These are phyloP conservation scores for Agrochola lota DNA, from an alignment of 2,888 invertebrate genomes.

Conservation along the genomic window DNA sequence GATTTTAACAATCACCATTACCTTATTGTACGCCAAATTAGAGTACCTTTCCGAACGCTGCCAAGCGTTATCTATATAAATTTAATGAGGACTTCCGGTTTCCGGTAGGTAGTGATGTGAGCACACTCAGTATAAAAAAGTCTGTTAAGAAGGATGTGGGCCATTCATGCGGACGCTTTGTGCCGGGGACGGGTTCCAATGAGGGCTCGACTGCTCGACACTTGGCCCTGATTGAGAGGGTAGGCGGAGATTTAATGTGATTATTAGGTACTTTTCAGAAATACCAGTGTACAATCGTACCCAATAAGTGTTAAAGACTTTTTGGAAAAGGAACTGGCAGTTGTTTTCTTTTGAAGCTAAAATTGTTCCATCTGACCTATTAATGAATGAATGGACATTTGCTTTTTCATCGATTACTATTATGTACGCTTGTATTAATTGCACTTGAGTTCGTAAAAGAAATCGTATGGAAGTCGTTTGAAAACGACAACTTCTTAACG, in stretches of 20 bases:
- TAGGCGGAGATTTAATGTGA: constrained; percentile 45
- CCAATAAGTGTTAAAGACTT: not conserved
- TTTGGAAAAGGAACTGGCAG: constrained; percentile 6
- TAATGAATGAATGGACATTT: not conserved
- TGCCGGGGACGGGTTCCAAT: constrained; percentile 36
- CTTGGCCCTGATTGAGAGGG: constrained; percentile 51
- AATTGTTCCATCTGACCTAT: not conserved
- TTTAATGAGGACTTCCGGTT: constrained; percentile 59
- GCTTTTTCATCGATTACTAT: not conserved
- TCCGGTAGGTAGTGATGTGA: constrained; percentile 51
- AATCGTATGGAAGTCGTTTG: not conserved
- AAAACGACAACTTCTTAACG: not conserved
- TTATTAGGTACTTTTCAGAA: constrained; percentile 54
- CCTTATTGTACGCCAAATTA: constrained; percentile 41
- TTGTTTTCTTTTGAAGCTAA: not conserved
- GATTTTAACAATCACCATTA: constrained; percentile 22
- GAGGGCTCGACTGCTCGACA: constrained; percentile 42
- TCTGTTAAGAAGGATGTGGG: constrained; percentile 56
- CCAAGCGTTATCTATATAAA: constrained; percentile 50
- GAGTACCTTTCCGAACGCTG: constrained; percentile 25
- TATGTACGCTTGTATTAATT: not conserved
- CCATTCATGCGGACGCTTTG: constrained; percentile 60
- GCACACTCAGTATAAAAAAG: constrained; percentile 54
- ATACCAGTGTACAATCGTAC: constrained; percentile 20
- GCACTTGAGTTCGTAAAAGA: not conserved